Percentiles rank a stretch among this genome's conserved stretches.
These are phyloP conservation scores for Sporophila hypoxantha DNA, from an alignment of 2,113 vertebrate species.

Conservation along the genomic window DNA sequence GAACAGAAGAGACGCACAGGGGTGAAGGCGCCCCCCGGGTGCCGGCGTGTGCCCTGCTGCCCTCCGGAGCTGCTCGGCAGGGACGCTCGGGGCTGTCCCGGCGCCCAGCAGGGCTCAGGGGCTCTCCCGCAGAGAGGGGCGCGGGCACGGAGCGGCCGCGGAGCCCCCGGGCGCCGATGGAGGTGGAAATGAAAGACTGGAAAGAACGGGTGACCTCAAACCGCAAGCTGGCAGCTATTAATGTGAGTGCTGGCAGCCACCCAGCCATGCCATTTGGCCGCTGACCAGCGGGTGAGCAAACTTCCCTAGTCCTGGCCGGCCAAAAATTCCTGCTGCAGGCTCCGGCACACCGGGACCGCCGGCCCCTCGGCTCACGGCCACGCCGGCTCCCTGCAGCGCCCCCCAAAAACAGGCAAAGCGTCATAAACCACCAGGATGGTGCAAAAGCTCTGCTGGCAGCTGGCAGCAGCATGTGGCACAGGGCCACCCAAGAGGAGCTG, in stretches of 20 bases:
- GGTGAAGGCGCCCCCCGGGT: neutral
- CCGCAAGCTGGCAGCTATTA: conserved; percentile 22
- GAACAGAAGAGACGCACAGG: rapidly evolving
- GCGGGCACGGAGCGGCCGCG: neutral
- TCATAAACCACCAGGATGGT: rapidly evolving
- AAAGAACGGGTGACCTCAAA: conserved; percentile 44
- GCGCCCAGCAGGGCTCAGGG: neutral
- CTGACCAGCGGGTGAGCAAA: neutral
- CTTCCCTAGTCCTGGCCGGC: neutral
- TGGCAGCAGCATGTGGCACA: neutral
- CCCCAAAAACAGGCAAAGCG: neutral
- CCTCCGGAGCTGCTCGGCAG: rapidly evolving
- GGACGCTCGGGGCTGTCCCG: neutral
- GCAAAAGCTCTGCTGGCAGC: rapidly evolving
- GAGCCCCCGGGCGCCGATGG: neutral
- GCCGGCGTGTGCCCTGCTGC: neutral
- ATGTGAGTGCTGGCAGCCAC: neutral
- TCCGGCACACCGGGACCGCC: rapidly evolving
- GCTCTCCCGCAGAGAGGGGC: rapidly evolving
- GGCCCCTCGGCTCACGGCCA: rapidly evolving
- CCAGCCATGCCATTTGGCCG: conserved; percentile 31
- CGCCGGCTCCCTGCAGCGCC: rapidly evolving
- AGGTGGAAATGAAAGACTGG: conserved; percentile 26
- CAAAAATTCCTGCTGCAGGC: neutral
- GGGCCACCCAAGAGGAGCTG: neutral